A percentile compares a stretch with the other conserved stretches of the same genome.
These are phyloP conservation scores for Pollenia labialis DNA, from an alignment of 2,888 invertebrate genomes.

Conservation along the genomic window DNA sequence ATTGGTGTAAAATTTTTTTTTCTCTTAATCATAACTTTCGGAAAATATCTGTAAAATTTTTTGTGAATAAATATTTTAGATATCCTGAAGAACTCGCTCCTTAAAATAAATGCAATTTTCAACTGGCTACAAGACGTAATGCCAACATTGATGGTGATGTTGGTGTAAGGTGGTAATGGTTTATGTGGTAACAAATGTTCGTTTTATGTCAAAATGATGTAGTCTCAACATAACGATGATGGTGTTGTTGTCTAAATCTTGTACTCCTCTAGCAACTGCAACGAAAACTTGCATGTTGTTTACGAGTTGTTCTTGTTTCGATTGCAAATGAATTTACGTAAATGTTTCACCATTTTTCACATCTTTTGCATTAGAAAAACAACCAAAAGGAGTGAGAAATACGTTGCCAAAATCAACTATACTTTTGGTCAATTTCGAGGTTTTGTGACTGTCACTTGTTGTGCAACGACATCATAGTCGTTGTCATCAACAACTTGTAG, in stretches of 20 bases:
- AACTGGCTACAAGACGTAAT: neutral
- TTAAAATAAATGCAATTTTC: neutral
- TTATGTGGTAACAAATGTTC: slow-evolving; percentile 60
- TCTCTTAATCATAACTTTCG: too few species aligned
- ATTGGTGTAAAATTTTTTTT: too few species aligned
- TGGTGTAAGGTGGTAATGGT: slow-evolving; percentile 51
- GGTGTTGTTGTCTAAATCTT: slow-evolving; percentile 47
- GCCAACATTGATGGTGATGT: neutral
- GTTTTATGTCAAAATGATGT: slow-evolving; percentile 65
- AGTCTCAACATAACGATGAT: slow-evolving; percentile 58
- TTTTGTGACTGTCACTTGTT: slow-evolving; percentile 81
- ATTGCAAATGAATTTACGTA: neutral
- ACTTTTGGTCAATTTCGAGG: slow-evolving; percentile 83
- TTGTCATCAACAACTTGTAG: slow-evolving; percentile 53
- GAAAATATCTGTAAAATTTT: too few species aligned
- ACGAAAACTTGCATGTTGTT: slow-evolving; percentile 31
- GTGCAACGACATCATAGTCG: slow-evolving; percentile 20
- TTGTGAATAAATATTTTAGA: too few species aligned
- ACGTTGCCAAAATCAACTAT: slow-evolving; percentile 77
- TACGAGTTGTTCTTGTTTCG: slow-evolving; percentile 9
- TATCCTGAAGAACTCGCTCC: neutral
- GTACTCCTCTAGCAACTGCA: neutral
- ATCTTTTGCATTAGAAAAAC: slow-evolving; percentile 6
- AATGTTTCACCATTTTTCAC: slow-evolving; percentile 18
- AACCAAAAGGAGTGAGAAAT: slow-evolving; percentile 7